These are phyloP conservation scores for Phenganax marumi DNA, from an alignment of 92 coral and sea anemone genomes.

Conservation along the genomic window DNA sequence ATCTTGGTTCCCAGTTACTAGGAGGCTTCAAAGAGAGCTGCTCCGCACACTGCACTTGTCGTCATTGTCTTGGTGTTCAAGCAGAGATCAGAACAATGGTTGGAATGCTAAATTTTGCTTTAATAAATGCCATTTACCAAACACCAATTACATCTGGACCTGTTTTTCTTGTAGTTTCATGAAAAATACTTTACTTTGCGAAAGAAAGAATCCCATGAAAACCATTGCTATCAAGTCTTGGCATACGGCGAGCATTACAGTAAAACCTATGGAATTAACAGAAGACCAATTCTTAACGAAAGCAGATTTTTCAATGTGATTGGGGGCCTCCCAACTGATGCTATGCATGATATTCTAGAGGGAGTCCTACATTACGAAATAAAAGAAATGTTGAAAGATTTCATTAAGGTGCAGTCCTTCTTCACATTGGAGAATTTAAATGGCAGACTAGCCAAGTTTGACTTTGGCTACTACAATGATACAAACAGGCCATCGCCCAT, in stretches of 20 bases:
- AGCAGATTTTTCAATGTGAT: constrained; percentile 22
- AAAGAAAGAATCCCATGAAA: background rate
- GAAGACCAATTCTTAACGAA: background rate
- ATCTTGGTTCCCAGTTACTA: background rate
- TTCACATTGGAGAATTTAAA: too few species aligned
- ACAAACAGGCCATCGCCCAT: constrained; percentile 27
- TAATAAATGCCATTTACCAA: background rate
- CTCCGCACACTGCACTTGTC: background rate
- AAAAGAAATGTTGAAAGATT: background rate
- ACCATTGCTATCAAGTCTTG: background rate
- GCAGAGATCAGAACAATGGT: constrained; percentile 10
- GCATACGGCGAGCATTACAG: constrained; percentile 15
- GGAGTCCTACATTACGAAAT: constrained; percentile 10
- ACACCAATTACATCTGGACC: too few species aligned
- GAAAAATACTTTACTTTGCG: constrained; percentile 1
- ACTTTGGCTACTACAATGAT: constrained; percentile 9
- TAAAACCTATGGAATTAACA: constrained; percentile 18
- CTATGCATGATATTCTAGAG: constrained; percentile 22
- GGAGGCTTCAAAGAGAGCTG: constrained; percentile 23
- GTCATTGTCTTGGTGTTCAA: background rate
- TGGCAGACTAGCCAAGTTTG: background rate
- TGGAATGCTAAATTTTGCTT: background rate
- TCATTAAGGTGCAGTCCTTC: too few species aligned
- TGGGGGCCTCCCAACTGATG: constrained; percentile 24
- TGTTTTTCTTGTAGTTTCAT: background rate